Evolutionary conservation across 1,140 invertebrate genomes (phyloP).

Genomic region (Trichomalopsis sarcophagae): DNA sequence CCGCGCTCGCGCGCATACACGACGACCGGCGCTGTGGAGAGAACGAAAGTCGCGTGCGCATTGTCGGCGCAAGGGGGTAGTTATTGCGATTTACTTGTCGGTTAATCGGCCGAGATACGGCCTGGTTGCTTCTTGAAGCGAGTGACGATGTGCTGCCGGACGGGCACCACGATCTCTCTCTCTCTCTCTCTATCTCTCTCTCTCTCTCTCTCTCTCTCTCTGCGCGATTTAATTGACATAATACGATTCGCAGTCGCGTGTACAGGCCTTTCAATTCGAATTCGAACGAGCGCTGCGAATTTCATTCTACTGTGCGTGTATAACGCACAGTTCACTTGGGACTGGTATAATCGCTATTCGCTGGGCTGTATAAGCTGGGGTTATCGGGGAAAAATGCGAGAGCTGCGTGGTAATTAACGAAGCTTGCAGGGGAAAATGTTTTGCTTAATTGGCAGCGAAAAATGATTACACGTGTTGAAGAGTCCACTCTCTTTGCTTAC

Average conservation of each 20-base stretch:
- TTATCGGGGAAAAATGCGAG: background rate
- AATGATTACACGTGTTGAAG: background rate
- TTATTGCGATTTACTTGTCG: conserved; percentile 42
- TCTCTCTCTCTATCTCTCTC: no score
- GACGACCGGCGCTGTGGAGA: background rate
- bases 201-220: background rate
- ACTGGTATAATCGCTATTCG: background rate
- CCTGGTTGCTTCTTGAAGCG: background rate
- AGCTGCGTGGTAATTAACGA: background rate
- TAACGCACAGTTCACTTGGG: background rate
- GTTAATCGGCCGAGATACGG: conserved; percentile 31
- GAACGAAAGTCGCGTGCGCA: conserved; percentile 51
- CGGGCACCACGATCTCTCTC: background rate
- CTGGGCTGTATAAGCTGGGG: no score
- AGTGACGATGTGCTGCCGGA: background rate
- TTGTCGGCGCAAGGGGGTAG: conserved; percentile 38
- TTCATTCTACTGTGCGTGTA: background rate
- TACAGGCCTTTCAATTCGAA: background rate
- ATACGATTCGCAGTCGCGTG: conserved; percentile 19
- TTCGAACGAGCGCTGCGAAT: background rate
- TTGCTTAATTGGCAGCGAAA: background rate
- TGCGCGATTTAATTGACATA: conserved; percentile 28
- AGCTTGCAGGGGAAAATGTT: background rate
- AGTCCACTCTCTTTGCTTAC: background rate
- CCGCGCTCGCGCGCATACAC: background rate